Conservation (phyloP, 1,140 invertebrate genomes). For the Whitmania pigra region DNA sequence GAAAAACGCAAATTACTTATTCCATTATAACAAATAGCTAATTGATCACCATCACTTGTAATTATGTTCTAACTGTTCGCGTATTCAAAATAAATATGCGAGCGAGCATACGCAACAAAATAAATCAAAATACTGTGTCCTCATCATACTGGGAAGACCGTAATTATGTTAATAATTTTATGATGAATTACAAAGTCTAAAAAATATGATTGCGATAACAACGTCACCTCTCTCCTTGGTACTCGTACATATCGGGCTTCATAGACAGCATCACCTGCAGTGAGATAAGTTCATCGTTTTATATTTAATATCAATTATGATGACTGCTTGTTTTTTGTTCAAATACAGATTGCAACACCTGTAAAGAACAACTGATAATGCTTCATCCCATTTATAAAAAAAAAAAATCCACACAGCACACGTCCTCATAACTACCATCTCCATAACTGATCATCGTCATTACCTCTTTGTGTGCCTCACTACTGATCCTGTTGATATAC, state of each 20-base stretch:
- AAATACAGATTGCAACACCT: neutral
- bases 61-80: neutral
- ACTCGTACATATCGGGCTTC: constrained; percentile 72
- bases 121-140: neutral
- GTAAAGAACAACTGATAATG: neutral
- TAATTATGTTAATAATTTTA: neutral
- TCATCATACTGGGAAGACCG: neutral
- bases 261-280: constrained; percentile 38
- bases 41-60: neutral
- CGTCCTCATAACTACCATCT: no score
- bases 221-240: constrained; percentile 69
- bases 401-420: neutral
- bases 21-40: neutral
- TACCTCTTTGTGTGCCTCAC: constrained; percentile 77
- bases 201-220: neutral
- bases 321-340: neutral
- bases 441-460: constrained; percentile 31
- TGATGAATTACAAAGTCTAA: neutral
- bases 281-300: no score
- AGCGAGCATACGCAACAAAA: neutral
- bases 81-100: neutral
- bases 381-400: neutral
- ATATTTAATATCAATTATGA: no score
- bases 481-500: constrained; percentile 77
- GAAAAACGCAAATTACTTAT: neutral